Conservation (phyloP, 1,140 invertebrate genomes). For the Brachystomella parvula region DNA sequence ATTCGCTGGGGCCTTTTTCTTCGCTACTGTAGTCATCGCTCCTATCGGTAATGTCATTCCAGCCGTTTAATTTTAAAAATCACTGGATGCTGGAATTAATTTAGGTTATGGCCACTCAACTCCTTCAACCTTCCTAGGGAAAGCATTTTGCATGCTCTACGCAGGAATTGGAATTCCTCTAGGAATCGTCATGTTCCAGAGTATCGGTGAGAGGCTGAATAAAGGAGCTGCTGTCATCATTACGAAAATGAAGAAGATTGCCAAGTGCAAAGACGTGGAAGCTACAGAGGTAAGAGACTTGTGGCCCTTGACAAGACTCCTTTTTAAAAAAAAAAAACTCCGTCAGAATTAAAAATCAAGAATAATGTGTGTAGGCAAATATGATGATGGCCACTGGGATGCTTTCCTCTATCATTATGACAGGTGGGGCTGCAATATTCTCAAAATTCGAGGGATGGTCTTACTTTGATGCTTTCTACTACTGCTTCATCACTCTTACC, state of each 20-base stretch:
- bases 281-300: constrained; percentile 81
- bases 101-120: constrained; percentile 87
- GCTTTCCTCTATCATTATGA: constrained; percentile 83
- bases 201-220: constrained; percentile 82
- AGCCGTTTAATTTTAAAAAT: too few relatives aligned
- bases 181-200: constrained; percentile 96
- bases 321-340: too few relatives aligned
- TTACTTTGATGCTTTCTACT: constrained; percentile 97
- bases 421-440: constrained; percentile 88
- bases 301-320: too few relatives aligned
- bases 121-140: constrained; percentile 82
- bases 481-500: constrained; percentile 98
- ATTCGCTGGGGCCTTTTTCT: constrained; percentile 97
- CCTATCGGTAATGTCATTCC: constrained; percentile 94
- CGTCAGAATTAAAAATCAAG: too few relatives aligned
- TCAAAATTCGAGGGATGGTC: constrained; percentile 92
- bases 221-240: constrained; percentile 79
- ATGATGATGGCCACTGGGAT: constrained; percentile 86
- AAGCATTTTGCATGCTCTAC: constrained; percentile 93
- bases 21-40: constrained; percentile 90
- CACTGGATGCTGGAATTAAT: too few relatives aligned
- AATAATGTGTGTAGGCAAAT: constrained; percentile 65
- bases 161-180: constrained; percentile 95
- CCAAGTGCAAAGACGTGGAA: constrained; percentile 67
- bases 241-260: constrained; percentile 66